Evolutionary conservation across 2,113 vertebrate species (phyloP).

Genomic region (Dicrurus megarhynchus): DNA sequence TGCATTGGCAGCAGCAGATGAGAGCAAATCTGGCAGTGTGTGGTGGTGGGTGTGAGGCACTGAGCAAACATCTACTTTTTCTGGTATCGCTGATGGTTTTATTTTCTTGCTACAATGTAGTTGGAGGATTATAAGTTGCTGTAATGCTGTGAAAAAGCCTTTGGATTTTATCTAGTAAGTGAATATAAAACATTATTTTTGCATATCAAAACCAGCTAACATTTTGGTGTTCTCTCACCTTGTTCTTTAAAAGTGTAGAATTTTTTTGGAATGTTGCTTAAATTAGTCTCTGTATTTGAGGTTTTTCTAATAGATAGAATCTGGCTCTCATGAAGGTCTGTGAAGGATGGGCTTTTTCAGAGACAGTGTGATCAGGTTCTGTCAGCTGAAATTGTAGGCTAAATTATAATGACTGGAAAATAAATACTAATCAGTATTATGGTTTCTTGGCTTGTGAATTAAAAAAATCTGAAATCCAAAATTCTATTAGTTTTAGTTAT

Average conservation of each 20-base stretch:
- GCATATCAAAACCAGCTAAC: neutral
- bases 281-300: neutral
- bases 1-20: slow-evolving; percentile 53
- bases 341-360: neutral
- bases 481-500: neutral
- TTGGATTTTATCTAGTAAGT: slow-evolving; percentile 34
- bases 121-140: neutral
- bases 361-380: neutral
- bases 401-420: neutral
- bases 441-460: neutral
- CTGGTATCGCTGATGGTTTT: neutral
- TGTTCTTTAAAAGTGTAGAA: neutral
- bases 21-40: slow-evolving; percentile 40
- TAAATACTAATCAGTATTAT: neutral
- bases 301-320: neutral
- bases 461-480: neutral
- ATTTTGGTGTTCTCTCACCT: neutral
- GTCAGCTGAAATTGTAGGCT: neutral
- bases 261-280: neutral
- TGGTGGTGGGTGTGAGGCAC: slow-evolving; percentile 25
- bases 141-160: neutral
- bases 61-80: slow-evolving; percentile 6
- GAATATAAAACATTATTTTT: neutral
- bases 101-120: neutral
- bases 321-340: neutral